Base-by-base conservation (phyloP, 2,888 invertebrate species). In the Ochlodes sylvanus region DNA sequence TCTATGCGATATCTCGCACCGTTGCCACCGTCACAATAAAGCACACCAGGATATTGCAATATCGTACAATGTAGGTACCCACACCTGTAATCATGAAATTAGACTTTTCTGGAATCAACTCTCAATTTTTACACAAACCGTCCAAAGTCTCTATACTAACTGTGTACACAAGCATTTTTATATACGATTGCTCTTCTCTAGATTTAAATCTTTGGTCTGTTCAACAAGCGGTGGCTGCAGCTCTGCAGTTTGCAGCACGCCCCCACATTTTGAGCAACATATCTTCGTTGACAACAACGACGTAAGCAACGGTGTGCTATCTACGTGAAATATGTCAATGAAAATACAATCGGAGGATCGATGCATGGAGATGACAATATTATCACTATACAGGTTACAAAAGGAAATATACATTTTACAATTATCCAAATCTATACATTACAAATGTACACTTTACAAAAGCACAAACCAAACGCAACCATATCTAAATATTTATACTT, bases 351-450 rank as follows among this genome's bases (percentile, higher is more conserved):
- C 58, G 54, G 69, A 68, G 65, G 41, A 70, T 65, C 58, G 54
- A 69, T 68, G 63, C 56, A 67, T 52, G 58, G 71, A 75, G 75
- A 69, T 74, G 71, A 72, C 72, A 75, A 75, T 74, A 72, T 75
- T 74, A 76, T 73, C 73, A 12, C 77, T 75, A 75, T 50, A 76
- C 76, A 77, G 73, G 69, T 71, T 41, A 55, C 34, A 15, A 62
- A 62, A 62, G 50, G 50, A 62, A 62, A 62, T 62, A 50, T 62
- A 62, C 50, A 61, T 32, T 55, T 55, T 55, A 55, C 34, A 27
- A 32, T 55, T 32, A 27, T 21, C 56, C 7, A 32, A 47, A 38
- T 57, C 58, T 66, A 66, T 66, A 66, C 58, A 65, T 27, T 41
- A 74, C 68, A 7, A 68, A 70, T 65, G 63, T 63, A 60, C 55